phyloP scores from a whole-genome alignment of 2,888 invertebrate species.

The Ectemnius continuus region DNA sequence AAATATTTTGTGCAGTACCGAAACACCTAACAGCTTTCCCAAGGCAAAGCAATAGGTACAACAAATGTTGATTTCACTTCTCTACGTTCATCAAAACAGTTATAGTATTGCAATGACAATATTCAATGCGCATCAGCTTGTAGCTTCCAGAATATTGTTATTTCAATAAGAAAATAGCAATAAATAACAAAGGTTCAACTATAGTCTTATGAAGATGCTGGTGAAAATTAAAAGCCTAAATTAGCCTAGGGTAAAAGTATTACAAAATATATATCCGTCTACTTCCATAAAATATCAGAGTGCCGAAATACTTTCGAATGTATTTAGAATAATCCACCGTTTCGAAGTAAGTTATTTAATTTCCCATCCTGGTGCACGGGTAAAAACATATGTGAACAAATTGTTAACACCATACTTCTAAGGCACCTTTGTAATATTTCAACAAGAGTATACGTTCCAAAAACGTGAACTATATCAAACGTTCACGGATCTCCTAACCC shows the following conservation, averaged over 20 bases:
- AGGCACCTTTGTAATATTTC: conserved; percentile 35
- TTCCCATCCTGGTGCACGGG: not conserved
- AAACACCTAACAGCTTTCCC: too few relatives aligned
- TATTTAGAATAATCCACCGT: conserved; percentile 17
- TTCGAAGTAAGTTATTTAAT: conserved; percentile 18
- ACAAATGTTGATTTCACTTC: too few relatives aligned
- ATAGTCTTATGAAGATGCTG: conserved; percentile 19
- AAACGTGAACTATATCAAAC: not conserved
- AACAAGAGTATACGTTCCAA: not conserved
- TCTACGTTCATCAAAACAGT: conserved; percentile 5
- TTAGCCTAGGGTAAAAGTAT: conserved; percentile 23
- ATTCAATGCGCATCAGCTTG: not conserved
- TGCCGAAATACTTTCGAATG: conserved; percentile 29
- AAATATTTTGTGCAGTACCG: not conserved
- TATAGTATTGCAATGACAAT: conserved; percentile 30
- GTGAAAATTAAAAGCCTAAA: conserved; percentile 14
- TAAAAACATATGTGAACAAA: conserved; percentile 30
- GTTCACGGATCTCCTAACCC: too few relatives aligned
- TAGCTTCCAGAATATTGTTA: conserved; percentile 2
- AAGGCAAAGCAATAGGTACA: too few relatives aligned
- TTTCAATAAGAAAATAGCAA: conserved; percentile 34
- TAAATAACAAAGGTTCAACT: conserved; percentile 30
- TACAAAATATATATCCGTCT: conserved; percentile 41
- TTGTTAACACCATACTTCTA: conserved; percentile 34
- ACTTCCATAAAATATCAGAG: conserved; percentile 36